phyloP scores from a whole-genome alignment of 2,888 invertebrate genomes.

The Helicoverpa assulta region DNA sequence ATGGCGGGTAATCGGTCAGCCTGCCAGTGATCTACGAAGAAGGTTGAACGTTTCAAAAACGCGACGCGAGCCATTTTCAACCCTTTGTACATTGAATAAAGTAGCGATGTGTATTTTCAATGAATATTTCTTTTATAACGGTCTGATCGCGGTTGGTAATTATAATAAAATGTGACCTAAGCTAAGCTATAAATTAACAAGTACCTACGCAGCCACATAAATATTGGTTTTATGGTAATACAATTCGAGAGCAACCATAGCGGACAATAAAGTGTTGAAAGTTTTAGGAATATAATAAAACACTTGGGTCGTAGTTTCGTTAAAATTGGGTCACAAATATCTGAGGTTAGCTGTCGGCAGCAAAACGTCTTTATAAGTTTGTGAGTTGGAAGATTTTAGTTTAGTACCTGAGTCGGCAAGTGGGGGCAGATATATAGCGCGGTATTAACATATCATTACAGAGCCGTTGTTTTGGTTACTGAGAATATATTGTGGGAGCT shows the following conservation, averaged over 20 bases:
- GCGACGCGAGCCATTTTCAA: slow-evolving; percentile 7
- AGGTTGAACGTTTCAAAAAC: slow-evolving; percentile 13
- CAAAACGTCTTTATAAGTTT: slow-evolving; percentile 57
- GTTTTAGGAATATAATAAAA: slow-evolving; percentile 59
- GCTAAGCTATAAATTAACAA: slow-evolving; percentile 10
- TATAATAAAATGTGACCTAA: slow-evolving; percentile 29
- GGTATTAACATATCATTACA: slow-evolving; percentile 28
- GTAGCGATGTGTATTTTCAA: slow-evolving; percentile 21
- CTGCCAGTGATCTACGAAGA: slow-evolving; percentile 25
- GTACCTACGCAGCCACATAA: slow-evolving; percentile 22
- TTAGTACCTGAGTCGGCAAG: slow-evolving; percentile 39
- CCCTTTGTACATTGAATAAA: slow-evolving; percentile 20
- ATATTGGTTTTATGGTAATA: slow-evolving; percentile 44
- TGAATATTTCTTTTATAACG: slow-evolving; percentile 43
- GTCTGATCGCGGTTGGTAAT: slow-evolving; percentile 6
- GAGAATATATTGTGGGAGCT: background rate
- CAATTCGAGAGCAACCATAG: slow-evolving; percentile 44
- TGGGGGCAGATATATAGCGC: slow-evolving; percentile 14
- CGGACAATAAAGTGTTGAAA: slow-evolving; percentile 53
- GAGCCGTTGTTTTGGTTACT: background rate
- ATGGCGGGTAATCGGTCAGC: slow-evolving; percentile 5
- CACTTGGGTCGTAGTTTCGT: slow-evolving; percentile 53
- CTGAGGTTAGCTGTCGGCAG: slow-evolving; percentile 59
- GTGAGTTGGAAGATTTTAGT: slow-evolving; percentile 48
- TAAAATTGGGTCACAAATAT: slow-evolving; percentile 62